phyloP scores from a whole-genome alignment of 2,888 invertebrate genomes.

The Microctonus brassicae region DNA sequence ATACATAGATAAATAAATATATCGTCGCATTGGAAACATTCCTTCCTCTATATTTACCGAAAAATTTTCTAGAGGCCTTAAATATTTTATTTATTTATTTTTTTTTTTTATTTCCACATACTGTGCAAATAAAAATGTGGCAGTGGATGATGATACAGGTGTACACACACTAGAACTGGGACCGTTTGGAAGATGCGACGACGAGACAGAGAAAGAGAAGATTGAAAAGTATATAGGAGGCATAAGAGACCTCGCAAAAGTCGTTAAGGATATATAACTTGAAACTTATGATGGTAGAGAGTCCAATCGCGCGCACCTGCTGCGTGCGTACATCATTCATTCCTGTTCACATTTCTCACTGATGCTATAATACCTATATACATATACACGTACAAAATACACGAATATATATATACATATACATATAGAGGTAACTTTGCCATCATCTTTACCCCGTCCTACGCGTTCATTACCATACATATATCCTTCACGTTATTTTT shows the following conservation, averaged over 20 bases:
- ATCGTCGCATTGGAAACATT: too few species aligned
- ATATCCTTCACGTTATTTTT: conserved; percentile 16
- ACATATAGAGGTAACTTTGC: conserved; percentile 32
- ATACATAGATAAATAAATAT: too few species aligned
- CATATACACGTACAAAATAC: background rate
- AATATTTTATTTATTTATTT: too few species aligned
- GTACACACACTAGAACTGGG: background rate
- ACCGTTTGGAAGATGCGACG: background rate
- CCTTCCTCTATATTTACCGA: too few species aligned
- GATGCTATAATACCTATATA: conserved; percentile 40
- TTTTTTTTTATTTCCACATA: too few species aligned
- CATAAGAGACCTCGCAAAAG: conserved; percentile 47
- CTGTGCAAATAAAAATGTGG: too few species aligned
- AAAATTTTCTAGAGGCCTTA: too few species aligned
- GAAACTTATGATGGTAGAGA: background rate
- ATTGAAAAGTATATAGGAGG: conserved; percentile 23
- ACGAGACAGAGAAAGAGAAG: background rate
- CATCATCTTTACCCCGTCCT: conserved; percentile 37
- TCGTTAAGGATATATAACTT: conserved; percentile 58
- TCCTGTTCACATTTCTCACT: conserved; percentile 49
- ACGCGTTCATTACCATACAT: conserved; percentile 43
- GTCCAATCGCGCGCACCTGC: conserved; percentile 53
- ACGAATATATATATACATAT: too few species aligned
- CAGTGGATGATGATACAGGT: too few species aligned
- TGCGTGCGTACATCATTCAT: conserved; percentile 57